phyloP scores from a whole-genome alignment of 2,888 invertebrate genomes.

The Tenthredo notha region DNA sequence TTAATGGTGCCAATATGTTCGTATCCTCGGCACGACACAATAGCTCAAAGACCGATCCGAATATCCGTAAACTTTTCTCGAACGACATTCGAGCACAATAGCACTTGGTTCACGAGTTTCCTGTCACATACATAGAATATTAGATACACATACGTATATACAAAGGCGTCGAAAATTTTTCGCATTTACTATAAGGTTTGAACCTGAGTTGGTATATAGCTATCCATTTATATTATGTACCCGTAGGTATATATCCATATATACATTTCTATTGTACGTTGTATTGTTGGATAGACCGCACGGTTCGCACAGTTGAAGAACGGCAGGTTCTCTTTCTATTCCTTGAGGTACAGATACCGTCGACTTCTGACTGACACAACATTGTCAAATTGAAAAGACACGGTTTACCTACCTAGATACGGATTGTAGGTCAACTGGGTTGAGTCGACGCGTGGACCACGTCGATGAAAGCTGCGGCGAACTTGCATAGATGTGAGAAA shows the following conservation, averaged over 20 bases:
- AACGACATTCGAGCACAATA: conserved; percentile 43
- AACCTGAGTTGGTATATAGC: not conserved
- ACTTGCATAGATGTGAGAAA: not conserved
- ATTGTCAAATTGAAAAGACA: conserved; percentile 26
- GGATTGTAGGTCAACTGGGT: conserved; percentile 35
- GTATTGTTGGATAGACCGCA: not conserved
- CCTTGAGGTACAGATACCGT: not conserved
- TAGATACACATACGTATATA: not conserved
- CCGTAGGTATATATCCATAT: not conserved
- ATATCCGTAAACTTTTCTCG: conserved; percentile 44
- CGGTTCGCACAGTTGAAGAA: not conserved
- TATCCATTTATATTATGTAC: conserved; percentile 17
- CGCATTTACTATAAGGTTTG: not conserved
- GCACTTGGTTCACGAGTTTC: conserved; percentile 37
- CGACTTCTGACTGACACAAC: not conserved
- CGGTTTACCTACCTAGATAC: conserved; percentile 14
- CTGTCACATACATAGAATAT: conserved; percentile 2
- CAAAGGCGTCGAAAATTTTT: not conserved
- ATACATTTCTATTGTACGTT: not conserved
- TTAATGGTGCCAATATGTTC: conserved; percentile 11
- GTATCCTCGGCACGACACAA: conserved; percentile 20
- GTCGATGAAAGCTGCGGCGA: conserved; percentile 3
- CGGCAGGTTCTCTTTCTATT: not conserved
- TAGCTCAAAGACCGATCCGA: conserved; percentile 41
- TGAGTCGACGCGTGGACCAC: conserved; percentile 25